phyloP scores from a whole-genome alignment of 2,113 vertebrate genomes.

The Pagrus major region DNA sequence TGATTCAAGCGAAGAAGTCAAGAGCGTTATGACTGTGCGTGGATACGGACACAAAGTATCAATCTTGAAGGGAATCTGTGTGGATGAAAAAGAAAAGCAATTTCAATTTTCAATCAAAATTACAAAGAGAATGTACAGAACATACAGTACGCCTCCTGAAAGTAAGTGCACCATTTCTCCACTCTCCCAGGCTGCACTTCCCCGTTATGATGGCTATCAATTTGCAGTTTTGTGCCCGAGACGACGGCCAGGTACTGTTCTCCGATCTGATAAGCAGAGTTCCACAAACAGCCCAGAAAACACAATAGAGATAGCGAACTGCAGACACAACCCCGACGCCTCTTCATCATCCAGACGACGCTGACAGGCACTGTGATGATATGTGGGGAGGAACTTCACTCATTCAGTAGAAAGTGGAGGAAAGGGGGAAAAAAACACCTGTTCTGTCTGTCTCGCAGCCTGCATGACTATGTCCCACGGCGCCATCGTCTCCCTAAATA shows the following conservation, averaged over 20 bases:
- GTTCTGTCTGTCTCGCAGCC: constrained; percentile 32
- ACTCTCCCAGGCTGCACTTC: background rate
- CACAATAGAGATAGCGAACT: constrained; percentile 38
- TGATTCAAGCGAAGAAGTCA: constrained; percentile 6
- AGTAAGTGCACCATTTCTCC: constrained; percentile 1
- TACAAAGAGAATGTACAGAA: background rate
- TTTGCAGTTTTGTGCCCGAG: constrained; percentile 30
- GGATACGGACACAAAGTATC: background rate
- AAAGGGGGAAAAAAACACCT: constrained; percentile 34
- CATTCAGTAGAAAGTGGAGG: constrained; percentile 27
- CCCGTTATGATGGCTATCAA: constrained; percentile 48
- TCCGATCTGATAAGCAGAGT: constrained; percentile 48
- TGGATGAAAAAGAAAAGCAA: background rate
- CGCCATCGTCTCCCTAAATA: constrained; percentile 61
- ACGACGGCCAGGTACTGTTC: constrained; percentile 17
- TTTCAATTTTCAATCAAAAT: constrained; percentile 26
- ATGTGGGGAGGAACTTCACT: constrained; percentile 50
- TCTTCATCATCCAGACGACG: constrained; percentile 57
- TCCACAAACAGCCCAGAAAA: constrained; percentile 54
- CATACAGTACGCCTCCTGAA: background rate
- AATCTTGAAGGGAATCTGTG: background rate
- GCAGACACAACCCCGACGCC: constrained; percentile 44
- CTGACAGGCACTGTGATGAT: constrained; percentile 43
- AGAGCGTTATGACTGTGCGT: background rate
- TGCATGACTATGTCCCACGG: constrained; percentile 51